Evolutionary conservation across 1,140 invertebrate species (phyloP).

Genomic region (Diprion similis): DNA sequence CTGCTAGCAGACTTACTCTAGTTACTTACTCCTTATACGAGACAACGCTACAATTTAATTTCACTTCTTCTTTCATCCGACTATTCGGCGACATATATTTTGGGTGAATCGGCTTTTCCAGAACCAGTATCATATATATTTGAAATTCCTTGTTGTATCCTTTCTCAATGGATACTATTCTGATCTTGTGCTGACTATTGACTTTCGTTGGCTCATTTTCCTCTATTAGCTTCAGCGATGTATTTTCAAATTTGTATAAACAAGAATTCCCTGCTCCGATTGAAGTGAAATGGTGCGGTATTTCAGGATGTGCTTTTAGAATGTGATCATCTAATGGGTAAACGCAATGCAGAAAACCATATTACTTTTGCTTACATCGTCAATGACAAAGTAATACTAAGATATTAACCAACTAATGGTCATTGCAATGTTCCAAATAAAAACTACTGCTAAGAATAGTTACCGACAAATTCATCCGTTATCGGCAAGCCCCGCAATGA

Average conservation of each 20-base stretch:
- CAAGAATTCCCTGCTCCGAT: constrained; percentile 21
- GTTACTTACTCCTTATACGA: constrained; percentile 42
- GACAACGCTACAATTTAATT: constrained; percentile 34
- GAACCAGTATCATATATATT: constrained; percentile 39
- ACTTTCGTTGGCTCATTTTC: constrained; percentile 4
- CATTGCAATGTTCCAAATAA: constrained; percentile 12
- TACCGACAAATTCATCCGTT: constrained; percentile 39
- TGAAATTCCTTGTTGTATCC: constrained; percentile 45
- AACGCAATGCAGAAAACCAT: constrained; percentile 10
- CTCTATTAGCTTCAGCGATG: constrained; percentile 22
- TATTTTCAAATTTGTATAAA: constrained; percentile 30
- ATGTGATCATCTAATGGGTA: constrained; percentile 36
- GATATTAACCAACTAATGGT: neutral
- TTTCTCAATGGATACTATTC: constrained; percentile 38
- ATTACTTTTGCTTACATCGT: neutral
- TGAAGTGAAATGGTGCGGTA: constrained; percentile 27
- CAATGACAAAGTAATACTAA: neutral
- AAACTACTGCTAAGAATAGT: constrained; percentile 9
- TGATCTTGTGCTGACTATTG: constrained; percentile 26
- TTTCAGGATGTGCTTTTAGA: constrained; percentile 25
- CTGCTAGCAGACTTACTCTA: constrained; percentile 23
- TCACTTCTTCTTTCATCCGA: constrained; percentile 19
- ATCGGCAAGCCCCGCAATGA: constrained; percentile 32
- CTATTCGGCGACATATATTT: constrained; percentile 29
- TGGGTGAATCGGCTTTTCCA: constrained; percentile 39